These are phyloP conservation scores for Phrynosoma blainvillii DNA, from an alignment of 2,113 vertebrate species.

Conservation along the genomic window DNA sequence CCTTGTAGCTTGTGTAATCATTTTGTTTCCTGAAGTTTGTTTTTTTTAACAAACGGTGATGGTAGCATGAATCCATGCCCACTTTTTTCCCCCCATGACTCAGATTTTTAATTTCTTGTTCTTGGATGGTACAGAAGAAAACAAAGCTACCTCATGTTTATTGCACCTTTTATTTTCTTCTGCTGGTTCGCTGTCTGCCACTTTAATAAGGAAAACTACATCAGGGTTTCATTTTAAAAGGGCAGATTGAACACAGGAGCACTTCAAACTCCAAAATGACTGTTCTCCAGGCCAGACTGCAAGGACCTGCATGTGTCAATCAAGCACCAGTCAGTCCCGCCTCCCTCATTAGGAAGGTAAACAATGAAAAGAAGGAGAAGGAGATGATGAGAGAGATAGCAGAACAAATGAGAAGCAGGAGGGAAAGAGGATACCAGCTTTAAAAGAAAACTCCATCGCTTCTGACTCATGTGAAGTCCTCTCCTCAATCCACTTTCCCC, in stretches of 20 bases:
- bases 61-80: slow-evolving; percentile 25
- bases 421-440: slow-evolving; percentile 87
- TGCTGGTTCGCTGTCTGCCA: slow-evolving; percentile 4
- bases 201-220: slow-evolving; percentile 61
- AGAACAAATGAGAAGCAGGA: slow-evolving; percentile 85
- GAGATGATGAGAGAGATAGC: slow-evolving; percentile 91
- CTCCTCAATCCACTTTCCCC: slow-evolving; percentile 61
- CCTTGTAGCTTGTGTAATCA: slow-evolving; percentile 59
- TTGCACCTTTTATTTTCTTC: too few relatives aligned
- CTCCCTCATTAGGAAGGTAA: slow-evolving; percentile 99
- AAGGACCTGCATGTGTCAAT: slow-evolving; percentile 90
- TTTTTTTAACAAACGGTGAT: background rate
- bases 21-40: slow-evolving; percentile 53
- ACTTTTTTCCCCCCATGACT: slow-evolving; percentile 9
- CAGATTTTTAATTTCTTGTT: slow-evolving; percentile 18
- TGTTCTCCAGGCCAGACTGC: slow-evolving; percentile 75
- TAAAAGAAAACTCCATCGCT: slow-evolving; percentile 68
- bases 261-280: slow-evolving; percentile 82
- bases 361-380: slow-evolving; percentile 91
- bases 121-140: slow-evolving; percentile 26
- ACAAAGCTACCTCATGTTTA: background rate
- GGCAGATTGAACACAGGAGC: slow-evolving; percentile 65
- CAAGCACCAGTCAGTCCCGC: slow-evolving; percentile 85
- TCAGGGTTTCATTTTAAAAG: slow-evolving; percentile 69
- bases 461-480: slow-evolving; percentile 70